Conservation (phyloP, 2,888 invertebrate species). For the Pammene aurita region DNA sequence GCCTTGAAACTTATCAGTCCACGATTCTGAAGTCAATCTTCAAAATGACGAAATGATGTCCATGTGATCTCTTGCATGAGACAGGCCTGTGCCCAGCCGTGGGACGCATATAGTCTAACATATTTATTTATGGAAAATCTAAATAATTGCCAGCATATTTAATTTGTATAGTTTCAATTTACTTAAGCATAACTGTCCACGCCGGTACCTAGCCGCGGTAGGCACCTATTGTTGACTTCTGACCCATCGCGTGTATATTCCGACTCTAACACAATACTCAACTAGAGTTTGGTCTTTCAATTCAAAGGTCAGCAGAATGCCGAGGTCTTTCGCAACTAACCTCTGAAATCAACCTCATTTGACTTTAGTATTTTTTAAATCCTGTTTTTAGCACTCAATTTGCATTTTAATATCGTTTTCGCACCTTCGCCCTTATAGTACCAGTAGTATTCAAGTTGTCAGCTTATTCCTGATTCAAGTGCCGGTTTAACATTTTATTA, state of each 20-base stretch:
- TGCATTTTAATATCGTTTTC: constrained; percentile 47
- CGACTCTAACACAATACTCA: constrained; percentile 12
- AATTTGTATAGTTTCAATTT: not conserved
- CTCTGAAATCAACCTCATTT: constrained; percentile 28
- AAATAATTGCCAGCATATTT: not conserved
- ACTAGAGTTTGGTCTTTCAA: constrained; percentile 20
- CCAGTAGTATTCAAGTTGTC: constrained; percentile 58
- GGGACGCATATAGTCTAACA: no score
- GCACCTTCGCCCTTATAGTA: constrained; percentile 60
- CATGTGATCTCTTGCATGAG: no score
- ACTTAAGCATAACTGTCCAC: constrained; percentile 9
- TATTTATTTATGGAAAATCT: not conserved
- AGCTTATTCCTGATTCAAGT: constrained; percentile 63
- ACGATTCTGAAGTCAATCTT: no score
- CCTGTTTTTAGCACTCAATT: constrained; percentile 68
- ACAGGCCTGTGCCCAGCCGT: no score
- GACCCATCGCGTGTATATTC: constrained; percentile 14
- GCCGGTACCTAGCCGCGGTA: not conserved
- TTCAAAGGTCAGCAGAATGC: constrained; percentile 33
- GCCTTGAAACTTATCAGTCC: no score
- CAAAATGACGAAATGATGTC: no score
- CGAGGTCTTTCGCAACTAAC: constrained; percentile 26
- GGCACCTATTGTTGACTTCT: constrained; percentile 11
- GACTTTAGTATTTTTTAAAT: constrained; percentile 41
- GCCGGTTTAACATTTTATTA: constrained; percentile 66